These are phyloP conservation scores for Loriculus beryllinus DNA, from an alignment of 2,797 vertebrate genomes.

Conservation along the genomic window DNA sequence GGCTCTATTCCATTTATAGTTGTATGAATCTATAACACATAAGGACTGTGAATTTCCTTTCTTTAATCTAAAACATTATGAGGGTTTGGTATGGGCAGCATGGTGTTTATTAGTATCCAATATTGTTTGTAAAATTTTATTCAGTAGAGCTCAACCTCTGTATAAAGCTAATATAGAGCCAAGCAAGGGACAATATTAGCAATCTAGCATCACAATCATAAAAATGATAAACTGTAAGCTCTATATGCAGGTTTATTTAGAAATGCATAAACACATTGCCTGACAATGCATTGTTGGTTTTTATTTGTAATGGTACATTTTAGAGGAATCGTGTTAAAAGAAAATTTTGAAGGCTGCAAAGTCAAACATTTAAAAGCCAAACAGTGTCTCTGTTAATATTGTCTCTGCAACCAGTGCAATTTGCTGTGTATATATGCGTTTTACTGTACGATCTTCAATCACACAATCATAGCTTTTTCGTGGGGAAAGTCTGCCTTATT, in stretches of 20 bases:
- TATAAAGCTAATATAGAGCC: not conserved
- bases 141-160: not conserved
- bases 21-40: not conserved
- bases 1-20: not conserved
- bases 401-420: not conserved
- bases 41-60: not conserved
- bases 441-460: not conserved
- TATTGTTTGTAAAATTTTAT: slow-evolving; percentile 20
- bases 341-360: not conserved
- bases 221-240: not conserved
- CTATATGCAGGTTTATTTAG: not conserved
- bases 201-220: not conserved
- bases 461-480: not conserved
- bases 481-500: not conserved
- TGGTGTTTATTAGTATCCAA: slow-evolving; percentile 25
- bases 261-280: not conserved
- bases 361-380: not conserved
- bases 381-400: not conserved
- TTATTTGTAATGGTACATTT: not conserved
- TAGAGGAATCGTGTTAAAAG: not conserved
- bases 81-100: not conserved
- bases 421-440: not conserved
- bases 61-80: not conserved
- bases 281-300: not conserved
- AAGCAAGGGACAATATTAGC: not conserved